Evolutionary conservation across 2,888 invertebrate species (phyloP).

Genomic region (Acrocyrtus sp.): DNA sequence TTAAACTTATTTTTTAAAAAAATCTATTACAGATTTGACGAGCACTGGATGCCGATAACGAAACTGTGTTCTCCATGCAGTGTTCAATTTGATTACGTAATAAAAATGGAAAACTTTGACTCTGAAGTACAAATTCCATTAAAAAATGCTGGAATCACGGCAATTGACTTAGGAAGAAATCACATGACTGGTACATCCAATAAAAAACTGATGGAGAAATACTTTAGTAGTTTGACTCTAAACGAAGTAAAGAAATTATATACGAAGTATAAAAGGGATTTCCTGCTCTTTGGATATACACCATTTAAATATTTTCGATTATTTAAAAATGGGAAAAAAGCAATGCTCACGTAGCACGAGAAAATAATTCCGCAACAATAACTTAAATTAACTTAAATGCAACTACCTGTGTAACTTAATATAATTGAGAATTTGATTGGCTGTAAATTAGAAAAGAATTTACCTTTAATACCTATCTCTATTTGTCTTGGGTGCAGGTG

Average conservation of each 20-base stretch:
- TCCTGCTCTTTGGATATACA: conserved; percentile 57
- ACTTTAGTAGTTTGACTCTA: conserved; percentile 53
- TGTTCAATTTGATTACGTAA: conserved; percentile 48
- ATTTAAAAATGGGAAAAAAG: conserved; percentile 19
- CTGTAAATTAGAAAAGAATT: not conserved
- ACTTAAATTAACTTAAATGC: too few species aligned
- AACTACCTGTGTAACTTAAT: not conserved
- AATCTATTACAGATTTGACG: conserved; percentile 52
- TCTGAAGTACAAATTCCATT: conserved; percentile 48
- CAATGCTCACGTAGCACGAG: not conserved
- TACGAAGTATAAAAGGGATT: conserved; percentile 57
- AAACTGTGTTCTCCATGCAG: conserved; percentile 58
- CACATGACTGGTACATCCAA: conserved; percentile 52
- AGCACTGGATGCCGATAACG: conserved; percentile 61
- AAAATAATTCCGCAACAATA: not conserved
- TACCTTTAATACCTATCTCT: not conserved
- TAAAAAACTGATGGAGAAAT: conserved; percentile 44
- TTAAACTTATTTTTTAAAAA: too few species aligned
- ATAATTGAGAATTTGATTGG: not conserved
- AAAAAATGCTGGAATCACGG: conserved; percentile 35
- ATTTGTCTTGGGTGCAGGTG: too few species aligned
- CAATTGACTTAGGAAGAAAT: conserved; percentile 46
- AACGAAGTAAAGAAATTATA: conserved; percentile 55
- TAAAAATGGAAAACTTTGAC: conserved; percentile 58
- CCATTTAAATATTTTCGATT: conserved; percentile 57